Base-by-base conservation (phyloP, 2,797 vertebrate genomes). In the Falco naumanni region DNA sequence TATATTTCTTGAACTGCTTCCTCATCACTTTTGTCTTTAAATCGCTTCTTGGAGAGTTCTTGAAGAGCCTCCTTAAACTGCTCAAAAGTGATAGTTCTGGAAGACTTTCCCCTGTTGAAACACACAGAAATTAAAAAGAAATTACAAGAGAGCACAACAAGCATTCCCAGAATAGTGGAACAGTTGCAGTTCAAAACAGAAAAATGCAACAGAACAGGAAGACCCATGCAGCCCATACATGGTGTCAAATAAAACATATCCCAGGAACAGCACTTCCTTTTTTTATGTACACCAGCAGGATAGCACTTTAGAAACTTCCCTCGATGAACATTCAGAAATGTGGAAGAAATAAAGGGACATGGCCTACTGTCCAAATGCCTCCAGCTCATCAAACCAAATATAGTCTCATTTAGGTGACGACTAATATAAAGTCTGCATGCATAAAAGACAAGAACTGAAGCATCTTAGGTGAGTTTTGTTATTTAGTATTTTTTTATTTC, bases 41-140 rank as follows among this genome's bases (percentile, higher is more conserved):
- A 99, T 20, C 99, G 98, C 96, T 99, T 99, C 96, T 98, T 98
- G 95, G 99, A 98, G 81, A 99, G 98, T 95, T 99, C 99, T 84
- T 97, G 98, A 13, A 99, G 98, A 1, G 99, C 99, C 74, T 98
- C 98, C 97, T 98, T 98, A 97, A 99, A 99, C 97, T 99, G 99
- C 18, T 99, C 99, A 20, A 98, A 99, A n/a, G 98, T 99, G 97
- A 99, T 99, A 96, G 98, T 99, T 93, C 99, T 98, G 90, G 97
- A 97, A 69, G 98, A 98, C 98, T 99, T 99, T 96, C 99, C 99
- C 98, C 99, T 99, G 97, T 86, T 89, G 96, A 78, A 69, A 88
- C 74, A 95, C 41, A 97, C 7, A 89, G 64, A 86, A 90, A 89
- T 89, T 45, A 57, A 89, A 66, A 92, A 37, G 74, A 81, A 50